Conservation (phyloP, 1,140 invertebrate species). For the Plectus sambesii region DNA sequence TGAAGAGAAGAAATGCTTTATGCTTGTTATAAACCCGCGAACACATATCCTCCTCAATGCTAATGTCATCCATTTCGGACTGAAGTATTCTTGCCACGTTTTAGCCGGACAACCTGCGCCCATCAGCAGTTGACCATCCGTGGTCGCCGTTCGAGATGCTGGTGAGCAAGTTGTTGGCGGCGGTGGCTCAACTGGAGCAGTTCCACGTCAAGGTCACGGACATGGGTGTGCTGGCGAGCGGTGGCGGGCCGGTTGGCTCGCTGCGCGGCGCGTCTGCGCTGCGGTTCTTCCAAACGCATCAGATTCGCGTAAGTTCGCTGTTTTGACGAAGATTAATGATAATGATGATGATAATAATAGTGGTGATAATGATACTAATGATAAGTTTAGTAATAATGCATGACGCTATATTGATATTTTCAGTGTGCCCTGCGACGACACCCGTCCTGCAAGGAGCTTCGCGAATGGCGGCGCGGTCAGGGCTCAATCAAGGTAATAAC, state of each 20-base stretch:
- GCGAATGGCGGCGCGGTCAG: constrained; percentile 94
- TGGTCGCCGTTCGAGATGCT: constrained; percentile 62
- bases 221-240: constrained; percentile 23
- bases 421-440: constrained; percentile 86
- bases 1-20: too few species aligned
- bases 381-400: background rate
- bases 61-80: too few species aligned
- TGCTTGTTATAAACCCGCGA: too few species aligned
- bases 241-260: constrained; percentile 56
- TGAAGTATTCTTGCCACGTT: too few species aligned
- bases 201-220: constrained; percentile 81
- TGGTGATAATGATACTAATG: background rate
- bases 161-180: constrained; percentile 80
- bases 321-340: background rate
- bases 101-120: constrained; percentile 28
- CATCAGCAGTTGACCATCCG: constrained; percentile 17
- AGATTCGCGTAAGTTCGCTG: constrained; percentile 65
- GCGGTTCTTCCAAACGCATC: constrained; percentile 97
- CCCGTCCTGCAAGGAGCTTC: constrained; percentile 78
- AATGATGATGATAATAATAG: background rate
- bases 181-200: constrained; percentile 92
- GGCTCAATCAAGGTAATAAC: constrained; percentile 51
- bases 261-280: constrained; percentile 70
- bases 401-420: constrained; percentile 25
- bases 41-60: too few species aligned